Conservation (phyloP, 2,797 vertebrate genomes). For the Amblyopsis hoosieri region DNA sequence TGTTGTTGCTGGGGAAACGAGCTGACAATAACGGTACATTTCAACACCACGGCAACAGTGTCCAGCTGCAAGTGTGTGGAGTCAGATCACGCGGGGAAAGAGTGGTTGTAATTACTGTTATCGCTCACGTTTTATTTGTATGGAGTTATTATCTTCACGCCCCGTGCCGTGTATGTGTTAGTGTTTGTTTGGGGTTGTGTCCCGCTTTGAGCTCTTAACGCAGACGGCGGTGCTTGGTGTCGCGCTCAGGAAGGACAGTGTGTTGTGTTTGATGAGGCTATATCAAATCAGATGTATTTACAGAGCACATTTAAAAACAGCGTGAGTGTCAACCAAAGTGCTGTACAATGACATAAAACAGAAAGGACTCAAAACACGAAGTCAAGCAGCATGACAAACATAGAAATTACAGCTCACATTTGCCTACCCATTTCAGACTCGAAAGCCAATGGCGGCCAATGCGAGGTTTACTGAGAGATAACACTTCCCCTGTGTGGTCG, state of each 20-base stretch:
- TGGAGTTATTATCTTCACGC: slow-evolving; percentile 11
- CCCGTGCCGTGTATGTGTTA: slow-evolving; percentile 17
- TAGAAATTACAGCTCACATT: no score
- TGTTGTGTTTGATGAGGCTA: slow-evolving; percentile 70
- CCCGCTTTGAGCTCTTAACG: slow-evolving; percentile 15
- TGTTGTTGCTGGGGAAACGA: slow-evolving; percentile 37
- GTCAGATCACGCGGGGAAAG: background rate
- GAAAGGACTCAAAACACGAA: no score
- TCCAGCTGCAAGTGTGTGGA: background rate
- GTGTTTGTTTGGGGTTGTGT: slow-evolving; percentile 3
- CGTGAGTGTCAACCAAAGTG: no score
- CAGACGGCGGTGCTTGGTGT: slow-evolving; percentile 24
- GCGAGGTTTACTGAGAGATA: slow-evolving; percentile 53
- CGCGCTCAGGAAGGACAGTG: slow-evolving; percentile 53
- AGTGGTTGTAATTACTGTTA: background rate
- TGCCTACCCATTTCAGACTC: no score
- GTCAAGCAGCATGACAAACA: no score
- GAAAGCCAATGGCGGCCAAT: slow-evolving; percentile 72
- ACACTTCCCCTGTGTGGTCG: slow-evolving; percentile 37
- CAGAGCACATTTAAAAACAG: no score
- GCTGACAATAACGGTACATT: slow-evolving; percentile 41
- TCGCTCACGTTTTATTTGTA: slow-evolving; percentile 5
- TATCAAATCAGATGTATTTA: no score
- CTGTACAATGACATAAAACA: no score
- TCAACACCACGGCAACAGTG: background rate